Evolutionary conservation across 2,888 invertebrate species (phyloP).

Genomic region (Epistrophe grossulariae): DNA sequence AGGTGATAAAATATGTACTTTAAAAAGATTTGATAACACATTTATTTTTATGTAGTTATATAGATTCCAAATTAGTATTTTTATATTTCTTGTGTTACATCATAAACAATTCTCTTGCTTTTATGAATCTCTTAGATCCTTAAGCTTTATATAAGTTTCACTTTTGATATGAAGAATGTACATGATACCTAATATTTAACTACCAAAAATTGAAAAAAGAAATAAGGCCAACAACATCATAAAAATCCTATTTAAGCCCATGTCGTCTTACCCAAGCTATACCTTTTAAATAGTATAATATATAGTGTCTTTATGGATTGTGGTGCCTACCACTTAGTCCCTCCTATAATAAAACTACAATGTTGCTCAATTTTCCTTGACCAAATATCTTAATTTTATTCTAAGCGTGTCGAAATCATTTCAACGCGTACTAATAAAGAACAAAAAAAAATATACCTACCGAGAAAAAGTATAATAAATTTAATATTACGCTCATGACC

Average conservation of each 20-base stretch:
- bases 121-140: background rate
- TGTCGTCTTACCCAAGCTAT: too few species aligned
- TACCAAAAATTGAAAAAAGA: background rate
- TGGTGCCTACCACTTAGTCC: background rate
- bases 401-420: conserved; percentile 1
- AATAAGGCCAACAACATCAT: background rate
- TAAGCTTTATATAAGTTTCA: background rate
- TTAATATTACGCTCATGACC: conserved; percentile 16
- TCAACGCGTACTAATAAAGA: background rate
- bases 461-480: conserved; percentile 3
- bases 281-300: background rate
- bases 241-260: background rate
- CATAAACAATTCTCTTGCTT: too few species aligned
- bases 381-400: conserved; percentile 19
- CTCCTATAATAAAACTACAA: background rate
- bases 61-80: too few species aligned
- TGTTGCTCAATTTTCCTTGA: conserved; percentile 3
- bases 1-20: too few species aligned
- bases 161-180: background rate
- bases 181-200: background rate
- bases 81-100: too few species aligned
- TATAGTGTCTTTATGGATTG: background rate
- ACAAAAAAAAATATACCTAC: background rate
- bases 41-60: too few species aligned
- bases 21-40: too few species aligned